Percentiles rank a stretch among this genome's conserved stretches.
These are phyloP conservation scores for Palythoa grandis DNA, from an alignment of 92 coral and sea anemone species.

Conservation along the genomic window DNA sequence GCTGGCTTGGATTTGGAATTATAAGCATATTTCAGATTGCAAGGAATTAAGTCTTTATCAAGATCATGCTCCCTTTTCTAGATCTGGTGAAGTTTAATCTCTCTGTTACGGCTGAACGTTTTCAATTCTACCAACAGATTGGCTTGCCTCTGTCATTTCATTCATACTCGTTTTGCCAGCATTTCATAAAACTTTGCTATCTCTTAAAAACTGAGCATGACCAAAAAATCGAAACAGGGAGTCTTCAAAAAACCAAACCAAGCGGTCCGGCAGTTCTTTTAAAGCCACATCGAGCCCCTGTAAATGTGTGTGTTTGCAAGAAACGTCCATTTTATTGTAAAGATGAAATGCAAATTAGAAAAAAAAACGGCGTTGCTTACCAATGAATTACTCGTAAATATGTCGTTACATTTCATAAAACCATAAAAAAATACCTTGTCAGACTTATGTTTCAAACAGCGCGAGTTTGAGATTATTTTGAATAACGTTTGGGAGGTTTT, in stretches of 20 bases:
- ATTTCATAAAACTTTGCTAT: no score
- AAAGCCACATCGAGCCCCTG: no score
- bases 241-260: not conserved
- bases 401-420: not conserved
- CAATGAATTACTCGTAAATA: not conserved
- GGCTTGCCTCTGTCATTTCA: not conserved
- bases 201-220: not conserved
- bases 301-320: no score
- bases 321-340: no score
- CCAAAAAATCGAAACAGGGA: no score
- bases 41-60: no score
- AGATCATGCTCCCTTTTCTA: no score
- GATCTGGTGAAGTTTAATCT: no score
- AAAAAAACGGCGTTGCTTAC: not conserved
- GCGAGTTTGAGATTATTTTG: not conserved
- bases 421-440: not conserved
- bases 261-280: not conserved
- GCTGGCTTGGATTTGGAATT: no score
- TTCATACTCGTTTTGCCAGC: not conserved
- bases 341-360: not conserved
- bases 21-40: no score
- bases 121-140: no score
- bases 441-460: not conserved
- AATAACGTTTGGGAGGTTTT: not conserved
- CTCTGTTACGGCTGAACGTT: no score